A percentile compares a stretch with the other conserved stretches of the same genome.
phyloP scores from a whole-genome alignment of 2,113 vertebrate genomes.

The Lepus timidus region DNA sequence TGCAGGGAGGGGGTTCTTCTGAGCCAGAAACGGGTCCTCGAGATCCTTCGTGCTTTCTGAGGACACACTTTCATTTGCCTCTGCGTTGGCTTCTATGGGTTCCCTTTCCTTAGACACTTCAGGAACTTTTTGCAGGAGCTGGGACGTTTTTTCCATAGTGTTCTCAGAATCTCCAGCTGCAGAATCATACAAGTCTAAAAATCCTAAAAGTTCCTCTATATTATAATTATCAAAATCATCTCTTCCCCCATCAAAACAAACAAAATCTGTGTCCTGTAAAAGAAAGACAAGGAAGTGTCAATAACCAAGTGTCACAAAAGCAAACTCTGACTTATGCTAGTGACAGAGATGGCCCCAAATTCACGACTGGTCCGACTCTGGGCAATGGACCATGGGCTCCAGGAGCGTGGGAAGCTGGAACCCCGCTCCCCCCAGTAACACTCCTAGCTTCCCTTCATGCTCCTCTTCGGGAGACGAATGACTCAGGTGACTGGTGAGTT shows the following conservation, averaged over 20 bases:
- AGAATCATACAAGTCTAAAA: constrained; percentile 61
- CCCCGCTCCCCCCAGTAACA: neutral
- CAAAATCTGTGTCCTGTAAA: constrained; percentile 97
- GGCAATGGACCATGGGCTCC: neutral
- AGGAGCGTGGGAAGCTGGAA: neutral
- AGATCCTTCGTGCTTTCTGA: constrained; percentile 71
- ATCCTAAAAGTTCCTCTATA: constrained; percentile 90
- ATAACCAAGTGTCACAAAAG: neutral
- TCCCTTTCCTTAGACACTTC: constrained; percentile 57
- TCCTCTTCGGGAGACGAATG: neutral
- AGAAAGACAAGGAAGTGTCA: constrained; percentile 47
- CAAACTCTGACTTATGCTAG: neutral
- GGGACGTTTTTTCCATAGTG: constrained; percentile 36
- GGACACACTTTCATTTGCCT: constrained; percentile 27
- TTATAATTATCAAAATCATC: constrained; percentile 95
- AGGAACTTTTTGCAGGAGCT: neutral
- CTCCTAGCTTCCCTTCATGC: neutral
- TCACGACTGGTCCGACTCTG: neutral
- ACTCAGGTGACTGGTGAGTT: neutral
- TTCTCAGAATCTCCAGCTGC: constrained; percentile 24
- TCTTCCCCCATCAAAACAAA: constrained; percentile 94
- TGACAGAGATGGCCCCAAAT: neutral
- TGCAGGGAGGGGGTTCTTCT: constrained; percentile 38
- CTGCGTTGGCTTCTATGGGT: neutral
- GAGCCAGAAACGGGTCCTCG: constrained; percentile 47